Evolutionary conservation across 2,113 vertebrate genomes (phyloP).

Genomic region (Sus scrofa): T2T-Sscrofa CM000812.6:269784001-269784500

Average conservation of each 20-base stretch:
- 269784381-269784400: neutral
- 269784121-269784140: neutral
- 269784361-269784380: neutral
- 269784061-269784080: neutral
- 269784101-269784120: neutral
- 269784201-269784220: neutral
- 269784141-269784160: neutral
- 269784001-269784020: neutral
- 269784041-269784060: neutral
- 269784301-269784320: neutral
- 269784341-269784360: neutral
- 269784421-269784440: neutral
- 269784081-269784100: neutral
- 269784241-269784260: neutral
- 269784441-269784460: neutral
- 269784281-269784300: neutral
- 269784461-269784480: slow-evolving; percentile 20
- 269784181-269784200: neutral
- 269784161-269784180: fast-evolving
- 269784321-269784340: neutral
- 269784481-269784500: neutral
- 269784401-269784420: neutral
- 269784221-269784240: neutral
- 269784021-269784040: neutral
- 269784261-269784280: neutral